Evolutionary conservation across 2,888 invertebrate genomes (phyloP), one percentile per base, ranked within the genome.

Genomic region (Campaea margaritaria): DNA sequence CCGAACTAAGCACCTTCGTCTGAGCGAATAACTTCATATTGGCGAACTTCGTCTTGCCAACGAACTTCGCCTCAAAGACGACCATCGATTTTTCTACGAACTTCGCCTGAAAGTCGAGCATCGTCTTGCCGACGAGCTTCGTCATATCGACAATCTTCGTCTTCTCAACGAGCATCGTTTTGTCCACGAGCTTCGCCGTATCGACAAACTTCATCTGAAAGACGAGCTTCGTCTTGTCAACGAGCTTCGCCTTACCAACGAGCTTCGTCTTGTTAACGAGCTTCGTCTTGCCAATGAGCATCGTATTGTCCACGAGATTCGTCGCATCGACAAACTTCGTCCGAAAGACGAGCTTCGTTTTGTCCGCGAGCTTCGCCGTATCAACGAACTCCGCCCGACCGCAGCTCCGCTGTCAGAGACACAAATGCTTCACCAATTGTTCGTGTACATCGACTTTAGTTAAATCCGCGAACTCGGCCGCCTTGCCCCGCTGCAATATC

Each of bases 401-500:
- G 36, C 36, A 4, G 1, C 2, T 4, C 38, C 12, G 8, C 14
- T 21, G 82, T 89, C 87, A 90, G 28, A 62, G 64, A 79, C 91
- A 92, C 65, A 92, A 67, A 74, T 90, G 81, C 62, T 84, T 87
- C 27, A 85, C 59, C 43, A 92, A 67, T 52, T 83, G 85, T 50
- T 86, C 87, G 0, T 82, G 73, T 0, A 91, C 81, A 10, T 92
- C 91, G 0, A 69, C 74, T 61, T 90, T 91, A 0, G 87, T 81
- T 11, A 91, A 45, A 55, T 91, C 91, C 0, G 82, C 84, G 57
- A 89, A 88, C 21, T 91, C 91, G 0, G 86, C 84, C 0, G 85
- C 74, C 51, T 87, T 86, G 0, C 91, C 91, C 0, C 91, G 60
- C 49, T 91, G 91, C 13, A 91, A 43, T 34, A 91, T 91, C 68